Evolutionary conservation across 2,797 vertebrate species (phyloP).

Genomic region (Coregonus ussuriensis): DNA sequence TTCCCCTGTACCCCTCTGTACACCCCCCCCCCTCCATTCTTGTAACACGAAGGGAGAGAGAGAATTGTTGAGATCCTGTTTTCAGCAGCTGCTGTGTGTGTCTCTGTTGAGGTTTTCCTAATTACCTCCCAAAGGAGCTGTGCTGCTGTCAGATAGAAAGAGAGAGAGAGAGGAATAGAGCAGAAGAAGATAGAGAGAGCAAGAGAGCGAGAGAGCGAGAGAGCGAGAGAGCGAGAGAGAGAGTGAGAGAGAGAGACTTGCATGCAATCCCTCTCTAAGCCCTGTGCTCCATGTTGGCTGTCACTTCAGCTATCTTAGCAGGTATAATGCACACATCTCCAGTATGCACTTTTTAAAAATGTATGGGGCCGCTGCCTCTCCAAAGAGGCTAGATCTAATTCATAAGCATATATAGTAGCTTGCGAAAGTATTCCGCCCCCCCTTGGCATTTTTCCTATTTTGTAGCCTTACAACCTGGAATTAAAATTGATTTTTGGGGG

Average conservation of each 20-base stretch:
- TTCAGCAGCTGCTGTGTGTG: slow-evolving; percentile 70
- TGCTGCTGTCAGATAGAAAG: slow-evolving; percentile 63
- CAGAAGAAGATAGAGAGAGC: slow-evolving; percentile 42
- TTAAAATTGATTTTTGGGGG: too few relatives aligned
- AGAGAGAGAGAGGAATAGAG: slow-evolving; percentile 23
- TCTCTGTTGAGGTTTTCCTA: slow-evolving; percentile 76
- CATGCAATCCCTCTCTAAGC: slow-evolving; percentile 41
- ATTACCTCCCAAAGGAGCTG: slow-evolving; percentile 80
- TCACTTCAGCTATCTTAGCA: slow-evolving; percentile 49
- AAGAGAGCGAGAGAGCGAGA: slow-evolving; percentile 33
- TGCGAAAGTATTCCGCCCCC: too few relatives aligned
- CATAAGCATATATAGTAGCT: neutral
- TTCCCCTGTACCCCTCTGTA: slow-evolving; percentile 24
- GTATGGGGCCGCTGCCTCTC: slow-evolving; percentile 37
- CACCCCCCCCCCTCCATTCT: slow-evolving; percentile 26
- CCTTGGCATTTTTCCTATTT: too few relatives aligned
- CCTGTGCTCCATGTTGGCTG: slow-evolving; percentile 39
- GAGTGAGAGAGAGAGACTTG: slow-evolving; percentile 18
- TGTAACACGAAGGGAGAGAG: slow-evolving; percentile 55
- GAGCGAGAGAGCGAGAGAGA: slow-evolving; percentile 36
- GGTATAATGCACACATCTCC: slow-evolving; percentile 31
- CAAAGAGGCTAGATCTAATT: slow-evolving; percentile 34
- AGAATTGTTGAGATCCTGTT: slow-evolving; percentile 65
- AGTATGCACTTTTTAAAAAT: slow-evolving; percentile 57
- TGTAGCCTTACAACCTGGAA: too few relatives aligned